These are phyloP conservation scores for Addax nasomaculatus DNA, from an alignment of 2,113 vertebrate species.

Conservation along the genomic window DNA sequence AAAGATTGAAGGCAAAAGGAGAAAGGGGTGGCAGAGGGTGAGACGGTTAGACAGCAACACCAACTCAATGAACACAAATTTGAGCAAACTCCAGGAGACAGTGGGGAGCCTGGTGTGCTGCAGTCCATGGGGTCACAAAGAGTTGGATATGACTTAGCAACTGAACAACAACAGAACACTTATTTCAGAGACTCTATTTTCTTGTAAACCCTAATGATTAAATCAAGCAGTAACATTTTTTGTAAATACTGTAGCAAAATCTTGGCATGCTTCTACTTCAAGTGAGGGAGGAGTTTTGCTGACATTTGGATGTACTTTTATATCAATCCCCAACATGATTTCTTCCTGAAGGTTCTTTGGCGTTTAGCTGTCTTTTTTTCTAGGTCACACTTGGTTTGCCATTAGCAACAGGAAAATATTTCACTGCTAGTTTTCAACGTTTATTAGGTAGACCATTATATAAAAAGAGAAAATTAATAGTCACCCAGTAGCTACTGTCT, in stretches of 20 bases:
- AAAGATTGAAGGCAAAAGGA: background rate
- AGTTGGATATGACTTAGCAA: background rate
- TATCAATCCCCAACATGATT: background rate
- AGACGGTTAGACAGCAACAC: background rate
- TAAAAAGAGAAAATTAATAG: conserved; percentile 22
- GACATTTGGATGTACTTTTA: background rate
- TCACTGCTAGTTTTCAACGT: conserved; percentile 20
- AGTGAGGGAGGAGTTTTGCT: background rate
- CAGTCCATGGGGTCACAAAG: background rate
- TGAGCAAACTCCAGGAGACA: background rate
- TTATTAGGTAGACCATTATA: background rate
- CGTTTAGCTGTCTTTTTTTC: conserved; percentile 27
- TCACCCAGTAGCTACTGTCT: background rate
- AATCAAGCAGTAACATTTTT: background rate
- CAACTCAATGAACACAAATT: background rate
- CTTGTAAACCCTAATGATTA: background rate
- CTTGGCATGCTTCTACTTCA: conserved; percentile 24
- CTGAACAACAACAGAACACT: background rate
- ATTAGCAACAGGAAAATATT: conserved; percentile 43
- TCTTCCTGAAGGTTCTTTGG: conserved; percentile 20
- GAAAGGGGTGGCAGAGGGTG: background rate
- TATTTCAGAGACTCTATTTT: background rate
- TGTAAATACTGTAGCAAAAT: background rate
- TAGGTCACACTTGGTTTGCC: background rate
- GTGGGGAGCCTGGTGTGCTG: background rate